A percentile compares a stretch with the other conserved stretches of the same genome.
Evolutionary conservation across 2,888 invertebrate genomes (phyloP).

Genomic region (Drosophila emarginata): DNA sequence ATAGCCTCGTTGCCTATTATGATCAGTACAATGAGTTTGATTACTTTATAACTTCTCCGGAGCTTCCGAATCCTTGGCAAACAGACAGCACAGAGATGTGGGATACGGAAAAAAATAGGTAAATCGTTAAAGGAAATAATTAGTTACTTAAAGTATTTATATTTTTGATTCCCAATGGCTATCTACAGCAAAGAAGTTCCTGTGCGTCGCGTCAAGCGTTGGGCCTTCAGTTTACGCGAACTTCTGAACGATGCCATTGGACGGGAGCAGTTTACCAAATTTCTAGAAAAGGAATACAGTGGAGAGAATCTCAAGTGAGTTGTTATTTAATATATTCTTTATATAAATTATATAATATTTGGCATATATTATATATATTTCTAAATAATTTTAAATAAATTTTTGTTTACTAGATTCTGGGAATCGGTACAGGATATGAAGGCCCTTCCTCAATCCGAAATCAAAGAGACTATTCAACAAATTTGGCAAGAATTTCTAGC

Average conservation of each 20-base stretch:
- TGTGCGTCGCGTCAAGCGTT: conserved; percentile 95
- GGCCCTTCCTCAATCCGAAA: conserved; percentile 92
- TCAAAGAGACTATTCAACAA: conserved; percentile 90
- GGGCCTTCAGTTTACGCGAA: conserved; percentile 98
- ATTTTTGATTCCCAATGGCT: background rate
- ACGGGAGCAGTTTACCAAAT: conserved; percentile 96
- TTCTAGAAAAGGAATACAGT: conserved; percentile 98
- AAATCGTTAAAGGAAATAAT: conserved; percentile 63
- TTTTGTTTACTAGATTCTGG: conserved; percentile 91
- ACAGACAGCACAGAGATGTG: conserved; percentile 97
- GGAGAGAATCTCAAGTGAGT: conserved; percentile 98
- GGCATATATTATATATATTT: background rate
- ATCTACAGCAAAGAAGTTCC: conserved; percentile 93
- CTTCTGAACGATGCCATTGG: conserved; percentile 97
- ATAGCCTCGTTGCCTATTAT: conserved; percentile 93
- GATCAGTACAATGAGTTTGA: conserved; percentile 99
- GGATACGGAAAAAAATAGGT: conserved; percentile 97
- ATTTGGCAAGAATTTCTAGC: conserved; percentile 97
- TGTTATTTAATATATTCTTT: background rate
- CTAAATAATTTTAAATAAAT: too few relatives aligned
- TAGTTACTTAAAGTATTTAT: background rate
- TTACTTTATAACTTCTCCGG: conserved; percentile 95
- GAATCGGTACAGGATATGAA: conserved; percentile 96
- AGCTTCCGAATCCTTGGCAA: conserved; percentile 98
- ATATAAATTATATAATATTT: background rate